Evolutionary conservation across 2,113 vertebrate species (phyloP).

Genomic region (Scatophagus argus): DNA sequence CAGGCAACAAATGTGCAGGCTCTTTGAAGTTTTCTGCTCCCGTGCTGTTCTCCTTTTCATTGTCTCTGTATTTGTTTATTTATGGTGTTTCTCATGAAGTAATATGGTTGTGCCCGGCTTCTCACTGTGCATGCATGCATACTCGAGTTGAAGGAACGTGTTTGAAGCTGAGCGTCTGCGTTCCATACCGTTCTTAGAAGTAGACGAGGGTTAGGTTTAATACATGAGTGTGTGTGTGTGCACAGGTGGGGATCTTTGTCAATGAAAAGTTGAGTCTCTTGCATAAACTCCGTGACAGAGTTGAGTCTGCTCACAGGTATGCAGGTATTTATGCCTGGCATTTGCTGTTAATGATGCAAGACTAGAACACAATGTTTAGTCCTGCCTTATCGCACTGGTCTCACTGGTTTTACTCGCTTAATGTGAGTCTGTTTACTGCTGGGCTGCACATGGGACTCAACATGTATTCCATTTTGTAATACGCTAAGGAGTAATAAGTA

Average conservation of each 20-base stretch:
- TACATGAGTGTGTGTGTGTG: not conserved
- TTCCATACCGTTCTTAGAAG: not conserved
- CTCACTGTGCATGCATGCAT: not conserved
- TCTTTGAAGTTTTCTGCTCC: slow-evolving; percentile 69
- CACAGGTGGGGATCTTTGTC: not conserved
- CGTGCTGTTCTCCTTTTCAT: slow-evolving; percentile 3
- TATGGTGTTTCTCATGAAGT: slow-evolving; percentile 30
- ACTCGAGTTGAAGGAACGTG: not conserved
- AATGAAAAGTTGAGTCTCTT: slow-evolving; percentile 12
- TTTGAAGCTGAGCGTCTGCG: not conserved
- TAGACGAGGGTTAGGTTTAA: not conserved
- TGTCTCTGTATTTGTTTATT: slow-evolving; percentile 50
- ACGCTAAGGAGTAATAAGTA: not conserved
- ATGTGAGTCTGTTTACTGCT: not conserved
- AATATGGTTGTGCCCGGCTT: slow-evolving; percentile 12
- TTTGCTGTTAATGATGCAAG: not conserved
- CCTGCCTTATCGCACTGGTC: not conserved
- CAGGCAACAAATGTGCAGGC: slow-evolving; percentile 30
- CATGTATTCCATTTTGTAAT: not conserved
- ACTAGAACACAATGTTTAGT: not conserved
- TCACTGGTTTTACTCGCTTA: slow-evolving; percentile 3
- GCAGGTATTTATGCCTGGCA: too few relatives aligned
- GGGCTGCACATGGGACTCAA: not conserved
- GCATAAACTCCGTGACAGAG: not conserved
- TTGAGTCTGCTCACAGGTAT: not conserved